Percentiles rank a stretch among this genome's conserved stretches.
Conservation (phyloP, 2,888 invertebrate genomes). For the Biston betularia region DNA sequence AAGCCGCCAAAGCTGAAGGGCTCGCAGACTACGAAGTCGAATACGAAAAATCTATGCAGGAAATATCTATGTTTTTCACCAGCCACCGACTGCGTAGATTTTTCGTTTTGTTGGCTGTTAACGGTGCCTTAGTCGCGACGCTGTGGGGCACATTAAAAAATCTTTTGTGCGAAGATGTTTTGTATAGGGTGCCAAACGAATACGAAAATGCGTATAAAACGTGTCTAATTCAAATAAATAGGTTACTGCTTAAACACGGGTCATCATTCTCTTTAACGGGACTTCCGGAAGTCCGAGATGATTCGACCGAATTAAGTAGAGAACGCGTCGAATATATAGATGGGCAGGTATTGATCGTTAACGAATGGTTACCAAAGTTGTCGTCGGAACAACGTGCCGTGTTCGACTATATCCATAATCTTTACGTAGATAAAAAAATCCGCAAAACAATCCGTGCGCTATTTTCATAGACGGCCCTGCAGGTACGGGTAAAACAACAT, state of each 20-base stretch:
- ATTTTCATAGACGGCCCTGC: too few species aligned
- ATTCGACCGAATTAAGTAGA: too few species aligned
- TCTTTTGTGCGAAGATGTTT: background rate
- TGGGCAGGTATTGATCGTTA: too few species aligned
- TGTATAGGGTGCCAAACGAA: background rate
- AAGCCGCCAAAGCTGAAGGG: background rate
- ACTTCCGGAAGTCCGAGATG: too few species aligned
- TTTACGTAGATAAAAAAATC: too few species aligned
- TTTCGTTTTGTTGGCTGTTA: background rate
- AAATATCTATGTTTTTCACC: background rate
- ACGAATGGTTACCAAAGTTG: too few species aligned
- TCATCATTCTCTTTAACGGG: background rate
- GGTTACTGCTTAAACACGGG: background rate
- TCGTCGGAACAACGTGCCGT: too few species aligned
- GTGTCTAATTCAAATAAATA: background rate
- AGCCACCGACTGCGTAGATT: background rate
- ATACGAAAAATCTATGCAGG: background rate
- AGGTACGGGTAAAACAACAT: too few species aligned
- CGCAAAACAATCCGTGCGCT: too few species aligned
- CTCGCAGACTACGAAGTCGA: background rate
- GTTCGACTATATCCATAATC: too few species aligned
- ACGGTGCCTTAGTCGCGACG: background rate
- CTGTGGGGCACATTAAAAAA: background rate
- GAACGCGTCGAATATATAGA: too few species aligned
- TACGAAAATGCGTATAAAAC: background rate